Evolutionary conservation across 1,140 invertebrate genomes (phyloP).

Genomic region (Drosophila subobscura): DNA sequence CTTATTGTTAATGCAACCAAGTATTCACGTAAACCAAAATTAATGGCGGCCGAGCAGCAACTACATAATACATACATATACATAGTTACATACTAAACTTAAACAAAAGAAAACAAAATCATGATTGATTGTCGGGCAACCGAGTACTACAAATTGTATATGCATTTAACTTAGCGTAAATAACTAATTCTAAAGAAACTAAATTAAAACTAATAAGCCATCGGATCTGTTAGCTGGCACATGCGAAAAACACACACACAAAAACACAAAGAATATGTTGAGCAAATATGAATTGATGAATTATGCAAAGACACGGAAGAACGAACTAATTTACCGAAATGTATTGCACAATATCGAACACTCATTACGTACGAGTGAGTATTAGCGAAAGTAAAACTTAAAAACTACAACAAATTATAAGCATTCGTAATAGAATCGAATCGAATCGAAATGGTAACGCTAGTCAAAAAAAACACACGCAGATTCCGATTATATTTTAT

Average conservation of each 20-base stretch:
- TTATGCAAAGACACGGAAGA: slow-evolving; percentile 45
- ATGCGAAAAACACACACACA: slow-evolving; percentile 3
- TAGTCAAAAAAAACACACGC: slow-evolving; percentile 21
- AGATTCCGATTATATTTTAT: slow-evolving; percentile 23
- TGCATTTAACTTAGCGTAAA: slow-evolving; percentile 75
- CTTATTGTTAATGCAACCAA: slow-evolving; percentile 59
- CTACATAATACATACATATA: slow-evolving; percentile 42
- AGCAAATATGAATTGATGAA: slow-evolving; percentile 72
- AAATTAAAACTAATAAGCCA: slow-evolving; percentile 28
- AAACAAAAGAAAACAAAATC: slow-evolving; percentile 28
- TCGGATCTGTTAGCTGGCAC: slow-evolving; percentile 40
- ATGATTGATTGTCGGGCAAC: slow-evolving; percentile 66
- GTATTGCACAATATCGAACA: slow-evolving; percentile 82
- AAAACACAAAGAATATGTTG: slow-evolving; percentile 37
- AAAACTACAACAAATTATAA: slow-evolving; percentile 40
- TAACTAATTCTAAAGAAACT: slow-evolving; percentile 29
- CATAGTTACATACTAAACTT: slow-evolving; percentile 58
- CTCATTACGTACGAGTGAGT: slow-evolving; percentile 47
- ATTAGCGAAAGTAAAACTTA: slow-evolving; percentile 57
- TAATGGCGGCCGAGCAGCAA: slow-evolving; percentile 71
- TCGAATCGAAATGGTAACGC: slow-evolving; percentile 18
- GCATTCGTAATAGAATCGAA: slow-evolving; percentile 51
- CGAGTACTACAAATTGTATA: slow-evolving; percentile 76
- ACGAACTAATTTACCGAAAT: slow-evolving; percentile 80
- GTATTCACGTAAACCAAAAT: slow-evolving; percentile 70